Base-by-base conservation (phyloP, 1,140 invertebrate genomes). In the Drosophila nebulosa region DNA sequence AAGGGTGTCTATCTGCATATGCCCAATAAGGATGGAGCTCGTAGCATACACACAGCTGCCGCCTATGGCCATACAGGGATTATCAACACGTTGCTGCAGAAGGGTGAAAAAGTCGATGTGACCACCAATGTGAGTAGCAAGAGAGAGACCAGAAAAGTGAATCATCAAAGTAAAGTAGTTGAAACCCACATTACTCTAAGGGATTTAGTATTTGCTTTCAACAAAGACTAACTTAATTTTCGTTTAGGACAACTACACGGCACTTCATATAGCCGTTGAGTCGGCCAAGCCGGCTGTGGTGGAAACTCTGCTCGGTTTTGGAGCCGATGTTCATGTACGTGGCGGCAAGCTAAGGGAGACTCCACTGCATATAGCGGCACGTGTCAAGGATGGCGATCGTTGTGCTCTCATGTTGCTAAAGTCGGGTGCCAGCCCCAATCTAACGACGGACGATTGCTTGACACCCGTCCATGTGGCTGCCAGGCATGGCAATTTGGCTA, bases 1-100 rank as follows among this genome's bases (percentile, higher is more conserved):
- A 99, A 99, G 92, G 99, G 99, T 3, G 98, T 99, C n/a, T 99
- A 99, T 68, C 93, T 99, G 0, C 97, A 99, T 89, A 99, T 99
- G 98, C 98, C 99, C 69, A 99, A 99, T 92, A 99, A 99, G 95
- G 95, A 96, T 76, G 97, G 97, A 36, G 97, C 97, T 0, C 93
- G 97, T 50, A 97, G 97, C 89, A 97, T 98, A 69, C 97, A 98
- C 91, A 98, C 97, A 0, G 97, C 97, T 1, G 97, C 97, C 1
- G 93, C 95, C 74, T 96, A 97, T 74, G 99, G 99, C 0, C 98
- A 99, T 85, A 97, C 98, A 2, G 97, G 98, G 5, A 99, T 99
- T 72, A 99, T 99, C 70, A 98, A 98, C 90, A 98, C 98, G 0
- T 92, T 99, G 7, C 92, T 99, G 12, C 96, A 97, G 88, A 97